Evolutionary conservation across 2,113 vertebrate genomes (phyloP).

Genomic region (Bambusicola thoracicus): DNA sequence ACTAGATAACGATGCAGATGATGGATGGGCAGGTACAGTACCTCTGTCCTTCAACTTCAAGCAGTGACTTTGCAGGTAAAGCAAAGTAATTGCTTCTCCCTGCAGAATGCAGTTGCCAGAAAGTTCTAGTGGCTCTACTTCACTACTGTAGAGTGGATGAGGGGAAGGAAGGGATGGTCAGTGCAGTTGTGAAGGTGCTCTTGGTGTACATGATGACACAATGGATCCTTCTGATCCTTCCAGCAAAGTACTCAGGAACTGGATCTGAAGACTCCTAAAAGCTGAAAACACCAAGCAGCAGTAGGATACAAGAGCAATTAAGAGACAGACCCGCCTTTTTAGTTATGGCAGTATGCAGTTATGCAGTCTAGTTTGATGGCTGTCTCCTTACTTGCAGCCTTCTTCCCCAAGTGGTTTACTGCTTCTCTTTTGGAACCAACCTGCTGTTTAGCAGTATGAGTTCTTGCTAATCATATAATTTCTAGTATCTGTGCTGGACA

Average conservation of each 20-base stretch:
- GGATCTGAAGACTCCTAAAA: conserved; percentile 69
- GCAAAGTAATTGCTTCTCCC: background rate
- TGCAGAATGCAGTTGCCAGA: background rate
- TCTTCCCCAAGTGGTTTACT: background rate
- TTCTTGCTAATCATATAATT: fast-evolving
- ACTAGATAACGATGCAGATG: conserved; percentile 93
- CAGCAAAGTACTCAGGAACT: conserved; percentile 3
- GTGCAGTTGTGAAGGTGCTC: background rate
- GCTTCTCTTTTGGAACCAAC: background rate
- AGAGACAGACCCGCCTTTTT: background rate
- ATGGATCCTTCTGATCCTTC: conserved; percentile 72
- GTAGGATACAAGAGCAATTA: background rate
- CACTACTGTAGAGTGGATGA: background rate
- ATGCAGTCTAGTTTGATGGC: background rate
- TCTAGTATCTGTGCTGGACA: background rate
- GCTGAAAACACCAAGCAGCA: conserved; percentile 47
- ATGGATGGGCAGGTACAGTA: conserved; percentile 94
- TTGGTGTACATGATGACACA: conserved; percentile 70
- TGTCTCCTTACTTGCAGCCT: background rate
- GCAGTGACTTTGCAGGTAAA: background rate
- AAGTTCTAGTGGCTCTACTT: background rate
- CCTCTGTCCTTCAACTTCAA: background rate
- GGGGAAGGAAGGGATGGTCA: background rate
- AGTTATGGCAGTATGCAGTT: fast-evolving
- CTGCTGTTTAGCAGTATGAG: background rate